A percentile compares a stretch with the other conserved stretches of the same genome.
Evolutionary conservation across 2,113 vertebrate genomes (phyloP).

Genomic region (Proteles cristata): DNA sequence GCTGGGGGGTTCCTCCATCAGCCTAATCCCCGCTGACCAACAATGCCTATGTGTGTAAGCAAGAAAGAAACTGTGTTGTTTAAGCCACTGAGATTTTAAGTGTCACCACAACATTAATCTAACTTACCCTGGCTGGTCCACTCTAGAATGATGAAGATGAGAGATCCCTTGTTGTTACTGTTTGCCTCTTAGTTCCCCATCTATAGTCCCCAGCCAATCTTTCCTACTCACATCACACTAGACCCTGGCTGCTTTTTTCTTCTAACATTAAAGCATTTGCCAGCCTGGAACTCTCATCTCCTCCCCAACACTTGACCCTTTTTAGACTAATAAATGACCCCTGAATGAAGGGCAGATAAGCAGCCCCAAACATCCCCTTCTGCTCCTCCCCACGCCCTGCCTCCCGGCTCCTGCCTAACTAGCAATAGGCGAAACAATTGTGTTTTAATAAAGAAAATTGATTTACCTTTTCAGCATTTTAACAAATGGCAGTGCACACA

Average conservation of each 20-base stretch:
- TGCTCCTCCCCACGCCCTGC: neutral
- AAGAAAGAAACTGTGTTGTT: neutral
- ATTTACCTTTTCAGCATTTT: slow-evolving; percentile 84
- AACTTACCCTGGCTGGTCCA: neutral
- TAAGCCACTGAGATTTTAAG: neutral
- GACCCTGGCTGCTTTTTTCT: neutral
- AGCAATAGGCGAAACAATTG: slow-evolving; percentile 81
- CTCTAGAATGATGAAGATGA: neutral
- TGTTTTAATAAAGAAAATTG: slow-evolving; percentile 87
- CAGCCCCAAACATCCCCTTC: neutral
- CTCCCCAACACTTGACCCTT: slow-evolving; percentile 12
- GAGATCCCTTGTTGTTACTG: neutral
- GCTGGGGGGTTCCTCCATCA: neutral
- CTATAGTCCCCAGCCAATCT: neutral
- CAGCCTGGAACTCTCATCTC: neutral
- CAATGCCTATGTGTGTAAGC: neutral
- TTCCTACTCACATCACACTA: neutral
- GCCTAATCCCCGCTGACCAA: neutral
- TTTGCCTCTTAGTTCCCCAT: neutral
- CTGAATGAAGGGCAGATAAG: neutral
- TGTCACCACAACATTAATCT: neutral
- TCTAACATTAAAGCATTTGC: neutral
- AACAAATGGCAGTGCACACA: slow-evolving; percentile 76
- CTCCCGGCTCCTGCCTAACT: slow-evolving; percentile 2
- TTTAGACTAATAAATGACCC: slow-evolving; percentile 53